Base-by-base conservation (phyloP, 2,797 vertebrate species). In the Pterois miles region DNA sequence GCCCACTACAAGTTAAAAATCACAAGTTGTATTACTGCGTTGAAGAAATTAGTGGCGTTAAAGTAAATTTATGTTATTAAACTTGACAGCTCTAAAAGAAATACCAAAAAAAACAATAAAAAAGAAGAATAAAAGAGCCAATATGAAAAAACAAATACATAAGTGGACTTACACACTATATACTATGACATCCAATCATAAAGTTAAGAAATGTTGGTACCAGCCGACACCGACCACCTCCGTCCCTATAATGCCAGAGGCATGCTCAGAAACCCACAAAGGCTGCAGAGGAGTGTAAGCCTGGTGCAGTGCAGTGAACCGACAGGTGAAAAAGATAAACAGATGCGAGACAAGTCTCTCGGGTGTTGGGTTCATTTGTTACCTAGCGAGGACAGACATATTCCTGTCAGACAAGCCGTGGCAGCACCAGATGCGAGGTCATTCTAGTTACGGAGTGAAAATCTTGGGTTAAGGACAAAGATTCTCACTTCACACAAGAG, bases 311-410 rank as follows among this genome's bases (percentile, higher is more conserved):
- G 87, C 82, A 84, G 81, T 14, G 62, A 90, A 83, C 88, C 89
- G 92, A 93, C 91, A 91, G 92, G 91, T 93, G 89, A 93, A 90
- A 91, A 91, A 87, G 90, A 91, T 94, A 95, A 95, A 94, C 93
- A 95, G 94, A 94, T 95, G 94, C 92, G 85, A 90, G 91, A 86
- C 82, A 86, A 82, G 93, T 94, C 93, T 93, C 92, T 73, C 73
- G 92, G 88, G 92, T 87, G 91, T 91, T 89, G 84, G 92, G 91
- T 93, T 95, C 94, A 95, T 96, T 95, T 95, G 94, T 94, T 94
- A 94, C 92, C 92, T 76, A 92, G 91, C 88, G 86, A 94, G 92
- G 92, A 94, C 91, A 91, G 92, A 94, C 92, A 90, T 87, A 90
- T 90, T 94, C 89, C 89, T 86, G 90, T 92, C 92, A 93, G 93